Percentiles rank a stretch among this genome's conserved stretches.
phyloP scores from a whole-genome alignment of 2,113 vertebrate species.

The Phaetusa simplex region DNA sequence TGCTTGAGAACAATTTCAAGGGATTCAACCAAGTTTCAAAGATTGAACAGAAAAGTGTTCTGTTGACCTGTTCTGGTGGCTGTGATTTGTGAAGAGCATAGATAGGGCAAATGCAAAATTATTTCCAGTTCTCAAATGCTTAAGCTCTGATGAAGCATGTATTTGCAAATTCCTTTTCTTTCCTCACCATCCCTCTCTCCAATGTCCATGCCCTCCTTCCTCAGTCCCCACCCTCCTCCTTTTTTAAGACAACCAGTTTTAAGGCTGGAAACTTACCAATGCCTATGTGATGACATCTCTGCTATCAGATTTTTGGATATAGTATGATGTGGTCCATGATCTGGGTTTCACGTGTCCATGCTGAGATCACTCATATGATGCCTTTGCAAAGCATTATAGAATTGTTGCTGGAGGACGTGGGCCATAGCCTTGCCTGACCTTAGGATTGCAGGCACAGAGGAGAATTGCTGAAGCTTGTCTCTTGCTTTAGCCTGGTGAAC shows the following conservation, averaged over 20 bases:
- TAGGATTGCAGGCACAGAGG: not conserved
- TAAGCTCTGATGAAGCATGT: not conserved
- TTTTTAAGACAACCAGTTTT: not conserved
- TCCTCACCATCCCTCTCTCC: not conserved
- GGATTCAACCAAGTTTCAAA: not conserved
- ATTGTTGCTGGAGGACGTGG: not conserved
- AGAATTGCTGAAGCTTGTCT: not conserved
- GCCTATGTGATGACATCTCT: not conserved
- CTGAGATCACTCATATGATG: not conserved
- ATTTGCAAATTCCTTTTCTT: not conserved
- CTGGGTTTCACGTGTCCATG: rapidly evolving
- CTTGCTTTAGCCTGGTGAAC: not conserved
- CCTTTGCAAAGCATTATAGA: not conserved
- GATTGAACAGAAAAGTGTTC: not conserved
- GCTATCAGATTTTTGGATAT: not conserved
- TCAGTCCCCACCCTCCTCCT: not conserved
- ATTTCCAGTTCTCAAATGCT: not conserved
- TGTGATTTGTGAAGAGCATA: not conserved
- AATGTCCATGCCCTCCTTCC: not conserved
- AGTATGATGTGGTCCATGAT: rapidly evolving
- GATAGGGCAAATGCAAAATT: not conserved
- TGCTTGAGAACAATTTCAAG: not conserved
- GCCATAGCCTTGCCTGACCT: not conserved
- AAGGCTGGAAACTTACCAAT: not conserved
- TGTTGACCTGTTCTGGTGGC: not conserved